Evolutionary conservation across 1,140 invertebrate species (phyloP), one percentile per base, ranked within the genome.

Genomic region (Phymorhynchus buccinoides): DNA sequence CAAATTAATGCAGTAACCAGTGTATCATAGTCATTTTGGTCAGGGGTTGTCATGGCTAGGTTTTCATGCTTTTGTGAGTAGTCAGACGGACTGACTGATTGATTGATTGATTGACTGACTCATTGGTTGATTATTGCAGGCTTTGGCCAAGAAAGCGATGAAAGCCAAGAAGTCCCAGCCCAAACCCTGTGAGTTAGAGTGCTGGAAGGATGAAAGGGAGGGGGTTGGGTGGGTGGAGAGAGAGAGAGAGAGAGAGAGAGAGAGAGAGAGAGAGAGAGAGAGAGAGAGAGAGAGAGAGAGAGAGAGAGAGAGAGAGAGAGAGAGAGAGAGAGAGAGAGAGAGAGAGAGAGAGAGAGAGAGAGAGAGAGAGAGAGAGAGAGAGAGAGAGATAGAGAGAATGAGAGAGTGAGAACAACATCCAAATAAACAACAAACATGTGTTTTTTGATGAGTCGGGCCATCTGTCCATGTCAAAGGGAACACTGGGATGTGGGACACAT

Each of bases 261-360:
- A 56, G 18, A 44, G 18, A 81, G 30, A 81, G 41, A 18, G 18
- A 41, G 42, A 41, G 18, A 56, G 41, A 35, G 41, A 56, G 32
- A 81, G 30, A 81, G 18, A 18, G 35, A 41, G 30, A 81, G 41
- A 18, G 35, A 81, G 22, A 56, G 12, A 35, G 56, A 44, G 35
- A 18, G 22, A 66, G 30, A 66, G 56, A 66, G 35, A 44, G 35
- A 81, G 35, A 81, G 41, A 81, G 32, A 81, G 35, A 18, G 35
- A 81, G 52, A 62, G 39, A 12, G 30, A 77, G 6, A 83, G 52
- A 66, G n/a, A 32, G 52, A 62, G 52, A 62, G 39, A 41, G 30
- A 62, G 52, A 62, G 41, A 66, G 52, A 32, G 52, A 83, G 80
- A 32, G 9, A 62, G n/a, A 66, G 44, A 16, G 52, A 83, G 42